Conservation (phyloP, 2,888 invertebrate species). For the Sinodicranocentrus sp. region DNA sequence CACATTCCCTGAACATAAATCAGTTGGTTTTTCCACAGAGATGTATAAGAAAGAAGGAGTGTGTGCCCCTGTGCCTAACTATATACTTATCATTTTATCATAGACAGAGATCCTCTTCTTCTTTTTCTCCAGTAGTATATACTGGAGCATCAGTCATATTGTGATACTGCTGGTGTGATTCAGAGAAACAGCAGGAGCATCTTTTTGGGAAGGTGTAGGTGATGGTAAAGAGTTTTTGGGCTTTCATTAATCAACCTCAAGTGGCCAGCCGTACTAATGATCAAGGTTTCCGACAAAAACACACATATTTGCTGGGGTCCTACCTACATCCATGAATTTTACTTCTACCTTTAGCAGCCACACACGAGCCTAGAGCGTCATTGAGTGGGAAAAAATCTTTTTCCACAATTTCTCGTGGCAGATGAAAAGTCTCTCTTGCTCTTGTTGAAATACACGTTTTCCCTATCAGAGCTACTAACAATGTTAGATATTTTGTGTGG, state of each 20-base stretch:
- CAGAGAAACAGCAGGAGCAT: conserved; percentile 60
- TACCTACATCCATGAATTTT: conserved; percentile 12
- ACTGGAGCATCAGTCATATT: conserved; percentile 42
- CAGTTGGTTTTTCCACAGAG: conserved; percentile 56
- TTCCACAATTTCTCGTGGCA: conserved; percentile 21
- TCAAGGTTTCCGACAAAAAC: conserved; percentile 68
- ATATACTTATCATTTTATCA: too few relatives aligned
- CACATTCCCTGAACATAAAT: conserved; percentile 69
- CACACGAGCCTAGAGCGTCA: conserved; percentile 1
- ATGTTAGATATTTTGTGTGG: conserved; percentile 29
- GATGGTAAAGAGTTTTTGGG: conserved; percentile 66
- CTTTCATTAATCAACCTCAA: conserved; percentile 73
- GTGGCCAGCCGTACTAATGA: conserved; percentile 71
- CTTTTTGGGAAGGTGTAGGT: conserved; percentile 54
- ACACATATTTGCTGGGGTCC: conserved; percentile 48
- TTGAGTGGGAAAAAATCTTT: not conserved
- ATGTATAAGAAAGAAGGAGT: conserved; percentile 14
- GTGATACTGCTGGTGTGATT: conserved; percentile 21
- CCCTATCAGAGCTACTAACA: too few relatives aligned
- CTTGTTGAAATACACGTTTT: too few relatives aligned
- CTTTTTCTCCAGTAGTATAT: too few relatives aligned
- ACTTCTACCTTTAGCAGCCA: conserved; percentile 14
- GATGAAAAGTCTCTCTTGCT: not conserved
- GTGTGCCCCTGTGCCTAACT: not conserved
- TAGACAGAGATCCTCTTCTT: too few relatives aligned